Percentiles rank a stretch among this genome's conserved stretches.
Evolutionary conservation across 1,140 invertebrate genomes (phyloP).

Genomic region (Drosophila pectinifera): DNA sequence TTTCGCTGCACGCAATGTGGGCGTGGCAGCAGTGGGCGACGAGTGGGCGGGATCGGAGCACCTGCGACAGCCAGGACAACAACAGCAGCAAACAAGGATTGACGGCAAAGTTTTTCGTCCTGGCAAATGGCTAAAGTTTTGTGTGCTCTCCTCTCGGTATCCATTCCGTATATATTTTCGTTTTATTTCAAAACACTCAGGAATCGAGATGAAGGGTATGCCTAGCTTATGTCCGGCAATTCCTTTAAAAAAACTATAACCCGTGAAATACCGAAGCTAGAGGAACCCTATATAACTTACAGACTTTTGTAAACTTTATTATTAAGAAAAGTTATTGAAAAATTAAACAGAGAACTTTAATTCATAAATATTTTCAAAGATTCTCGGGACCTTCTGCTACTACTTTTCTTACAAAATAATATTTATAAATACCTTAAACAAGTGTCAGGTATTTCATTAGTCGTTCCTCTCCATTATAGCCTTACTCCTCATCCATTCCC

Average conservation of each 20-base stretch:
- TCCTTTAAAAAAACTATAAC: not conserved
- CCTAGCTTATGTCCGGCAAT: not conserved
- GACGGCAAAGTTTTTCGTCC: conserved; percentile 70
- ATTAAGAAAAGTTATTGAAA: not conserved
- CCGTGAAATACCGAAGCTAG: not conserved
- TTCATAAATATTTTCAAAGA: too few species aligned
- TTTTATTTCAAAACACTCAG: conserved; percentile 13
- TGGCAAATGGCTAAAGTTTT: conserved; percentile 74
- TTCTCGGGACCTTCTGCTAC: too few species aligned
- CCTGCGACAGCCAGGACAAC: conserved; percentile 48
- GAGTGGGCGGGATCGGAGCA: conserved; percentile 22
- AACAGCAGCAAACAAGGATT: conserved; percentile 28
- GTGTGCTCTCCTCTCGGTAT: conserved; percentile 14
- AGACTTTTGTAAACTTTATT: too few species aligned
- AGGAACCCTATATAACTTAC: not conserved
- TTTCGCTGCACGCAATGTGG: conserved; percentile 77
- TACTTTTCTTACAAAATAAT: not conserved
- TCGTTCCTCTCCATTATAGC: not conserved
- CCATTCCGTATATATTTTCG: conserved; percentile 26
- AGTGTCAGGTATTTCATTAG: not conserved
- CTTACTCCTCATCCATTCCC: conserved; percentile 2
- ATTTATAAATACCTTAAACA: not conserved
- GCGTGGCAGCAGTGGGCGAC: conserved; percentile 59
- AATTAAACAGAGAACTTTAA: too few species aligned
- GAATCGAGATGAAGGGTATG: not conserved